These are phyloP conservation scores for Latrodectus elegans DNA, from an alignment of 2,888 invertebrate species.

Conservation along the genomic window DNA sequence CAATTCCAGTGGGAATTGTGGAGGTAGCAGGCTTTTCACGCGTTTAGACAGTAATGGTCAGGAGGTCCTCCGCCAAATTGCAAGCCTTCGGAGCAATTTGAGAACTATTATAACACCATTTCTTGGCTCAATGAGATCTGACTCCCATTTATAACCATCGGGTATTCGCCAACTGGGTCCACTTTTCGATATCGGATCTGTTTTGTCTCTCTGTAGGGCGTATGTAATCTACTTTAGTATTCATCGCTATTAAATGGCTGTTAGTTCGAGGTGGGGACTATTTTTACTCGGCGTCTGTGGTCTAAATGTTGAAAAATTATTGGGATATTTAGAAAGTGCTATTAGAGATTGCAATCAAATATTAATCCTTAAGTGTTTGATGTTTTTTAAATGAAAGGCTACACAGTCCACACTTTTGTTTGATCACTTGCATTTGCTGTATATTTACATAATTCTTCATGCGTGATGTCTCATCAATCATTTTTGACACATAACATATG, in stretches of 20 bases:
- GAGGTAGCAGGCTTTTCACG: slow-evolving; percentile 64
- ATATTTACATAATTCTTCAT: too few species aligned
- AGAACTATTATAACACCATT: slow-evolving; percentile 67
- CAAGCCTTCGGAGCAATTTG: slow-evolving; percentile 53
- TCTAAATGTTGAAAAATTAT: not conserved
- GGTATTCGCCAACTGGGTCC: slow-evolving; percentile 48
- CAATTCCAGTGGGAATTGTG: slow-evolving; percentile 37
- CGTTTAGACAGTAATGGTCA: slow-evolving; percentile 49
- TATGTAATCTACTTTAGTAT: slow-evolving; percentile 23
- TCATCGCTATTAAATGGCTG: slow-evolving; percentile 32
- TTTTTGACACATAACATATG: too few species aligned
- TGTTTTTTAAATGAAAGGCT: not conserved
- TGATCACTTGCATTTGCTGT: too few species aligned
- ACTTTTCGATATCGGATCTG: slow-evolving; percentile 14
- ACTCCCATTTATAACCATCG: slow-evolving; percentile 58
- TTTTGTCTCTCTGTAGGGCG: slow-evolving; percentile 29
- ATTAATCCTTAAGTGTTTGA: not conserved
- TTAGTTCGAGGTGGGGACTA: not conserved
- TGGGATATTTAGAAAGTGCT: not conserved
- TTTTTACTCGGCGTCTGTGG: slow-evolving; percentile 2
- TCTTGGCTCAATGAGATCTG: slow-evolving; percentile 49
- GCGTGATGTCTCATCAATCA: too few species aligned
- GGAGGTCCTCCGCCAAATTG: slow-evolving; percentile 53
- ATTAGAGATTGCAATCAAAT: not conserved
- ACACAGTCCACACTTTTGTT: too few species aligned